Conservation (phyloP, 2,888 invertebrate species). For the Bruchidius siliquastri region DNA sequence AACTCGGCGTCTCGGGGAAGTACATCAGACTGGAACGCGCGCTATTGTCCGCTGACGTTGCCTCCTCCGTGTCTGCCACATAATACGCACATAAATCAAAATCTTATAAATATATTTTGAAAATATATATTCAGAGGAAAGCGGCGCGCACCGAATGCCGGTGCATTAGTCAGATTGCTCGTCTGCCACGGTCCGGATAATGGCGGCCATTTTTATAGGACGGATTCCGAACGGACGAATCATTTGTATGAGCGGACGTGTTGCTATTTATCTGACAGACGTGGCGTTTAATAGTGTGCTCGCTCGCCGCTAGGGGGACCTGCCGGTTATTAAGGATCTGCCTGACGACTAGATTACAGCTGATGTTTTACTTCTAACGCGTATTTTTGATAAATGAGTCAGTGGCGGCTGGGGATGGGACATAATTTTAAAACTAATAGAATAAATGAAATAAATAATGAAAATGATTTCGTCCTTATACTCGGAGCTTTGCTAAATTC, state of each 20-base stretch:
- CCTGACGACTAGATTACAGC: background rate
- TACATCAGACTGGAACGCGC: background rate
- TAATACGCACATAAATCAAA: slow-evolving; percentile 39
- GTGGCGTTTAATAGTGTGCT: slow-evolving; percentile 26
- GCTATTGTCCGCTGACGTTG: background rate
- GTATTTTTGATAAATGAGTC: too few relatives aligned
- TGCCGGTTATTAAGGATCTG: background rate
- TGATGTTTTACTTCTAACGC: background rate
- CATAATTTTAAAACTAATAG: too few relatives aligned
- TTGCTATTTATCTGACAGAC: slow-evolving; percentile 43
- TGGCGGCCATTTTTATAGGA: slow-evolving; percentile 47
- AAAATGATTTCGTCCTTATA: too few relatives aligned
- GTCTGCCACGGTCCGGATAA: slow-evolving; percentile 42
- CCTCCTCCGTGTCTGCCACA: slow-evolving; percentile 28
- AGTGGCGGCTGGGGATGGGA: too few relatives aligned
- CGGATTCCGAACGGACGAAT: slow-evolving; percentile 21
- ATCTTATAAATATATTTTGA: slow-evolving; percentile 40
- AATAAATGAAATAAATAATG: too few relatives aligned
- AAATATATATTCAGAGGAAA: slow-evolving; percentile 29
- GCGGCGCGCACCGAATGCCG: background rate
- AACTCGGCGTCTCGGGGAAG: background rate
- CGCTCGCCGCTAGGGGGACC: slow-evolving; percentile 1
- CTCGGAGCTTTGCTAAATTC: too few relatives aligned
- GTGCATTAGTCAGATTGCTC: slow-evolving; percentile 46
- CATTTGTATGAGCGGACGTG: slow-evolving; percentile 43